Evolutionary conservation across 2,113 vertebrate species (phyloP), one percentile per base, ranked within the genome.

Genomic region (Callopanchax toddi): DNA sequence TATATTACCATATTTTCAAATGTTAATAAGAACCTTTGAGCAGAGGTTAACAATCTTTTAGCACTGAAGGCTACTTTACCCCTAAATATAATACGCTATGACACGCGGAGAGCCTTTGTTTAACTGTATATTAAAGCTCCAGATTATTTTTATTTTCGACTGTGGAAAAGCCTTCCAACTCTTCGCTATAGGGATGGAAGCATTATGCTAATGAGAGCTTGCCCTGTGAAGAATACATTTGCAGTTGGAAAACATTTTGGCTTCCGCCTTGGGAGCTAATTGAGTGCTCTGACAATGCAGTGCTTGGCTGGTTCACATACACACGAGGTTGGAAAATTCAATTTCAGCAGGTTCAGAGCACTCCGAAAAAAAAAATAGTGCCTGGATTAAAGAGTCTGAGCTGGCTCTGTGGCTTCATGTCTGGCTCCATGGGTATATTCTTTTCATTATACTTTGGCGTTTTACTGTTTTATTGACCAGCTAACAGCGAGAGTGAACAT

Each of bases 161-260:
- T 71, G 78, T 61, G 71, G 52, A 67, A 83, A 80, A 64, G 56
- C 73, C 65, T 64, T 71, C 56, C 58, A 46, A 55, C 73, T 69
- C 63, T 21, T 18, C 43, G 57, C 73, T 80, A 77, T 81, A 82
- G 71, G 73, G 74, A 81, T 59, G 70, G 64, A 78, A 75, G 79
- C 77, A 69, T 85, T 89, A 88, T 91, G 83, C 83, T 83, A 90
- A 89, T 83, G 78, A 82, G 69, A 49, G 66, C 61, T 78, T 84
- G 81, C 65, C 77, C 79, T 83, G 78, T 83, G 82, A 87, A 78
- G 80, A 91, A 91, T 87, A 87, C 77, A 89, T 87, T 87, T 86
- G 72, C 83, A 85, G 85, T 85, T 81, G 83, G 71, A 87, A 89
- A 89, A 89, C 84, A 88, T 89, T 87, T 89, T 89, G 84, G 85